These are phyloP conservation scores for Spodoptera picta DNA, from an alignment of 2,888 invertebrate genomes.

Conservation along the genomic window DNA sequence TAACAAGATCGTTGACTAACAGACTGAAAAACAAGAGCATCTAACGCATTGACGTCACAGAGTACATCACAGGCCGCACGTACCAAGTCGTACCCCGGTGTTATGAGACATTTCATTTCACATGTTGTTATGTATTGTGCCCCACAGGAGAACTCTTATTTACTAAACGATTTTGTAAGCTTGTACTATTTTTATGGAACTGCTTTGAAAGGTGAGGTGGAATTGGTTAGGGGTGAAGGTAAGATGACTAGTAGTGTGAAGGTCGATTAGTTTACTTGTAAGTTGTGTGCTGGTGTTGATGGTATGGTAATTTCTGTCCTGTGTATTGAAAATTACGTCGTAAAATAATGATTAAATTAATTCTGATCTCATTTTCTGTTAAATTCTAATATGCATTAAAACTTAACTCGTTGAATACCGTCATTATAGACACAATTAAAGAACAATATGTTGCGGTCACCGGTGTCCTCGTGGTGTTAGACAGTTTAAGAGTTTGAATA, in stretches of 20 bases:
- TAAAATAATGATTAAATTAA: no score
- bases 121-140: constrained; percentile 77
- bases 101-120: constrained; percentile 87
- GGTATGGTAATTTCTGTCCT: no score
- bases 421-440: no score
- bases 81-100: constrained; percentile 62
- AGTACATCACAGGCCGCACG: constrained; percentile 40
- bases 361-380: no score
- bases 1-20: no score
- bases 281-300: no score
- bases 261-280: constrained; percentile 4
- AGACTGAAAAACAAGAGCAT: constrained; percentile 6
- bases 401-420: no score
- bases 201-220: constrained; percentile 26
- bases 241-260: constrained; percentile 10
- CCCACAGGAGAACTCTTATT: constrained; percentile 64
- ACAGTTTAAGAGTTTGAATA: no score
- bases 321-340: no score
- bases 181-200: constrained; percentile 50
- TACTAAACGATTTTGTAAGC: constrained; percentile 67
- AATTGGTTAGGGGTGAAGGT: constrained; percentile 37
- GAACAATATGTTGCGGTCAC: no score
- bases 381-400: no score
- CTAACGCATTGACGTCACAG: constrained; percentile 41
- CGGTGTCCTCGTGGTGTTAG: no score